Evolutionary conservation across 2,888 invertebrate species (phyloP).

Genomic region (Pterostichus niger): DNA sequence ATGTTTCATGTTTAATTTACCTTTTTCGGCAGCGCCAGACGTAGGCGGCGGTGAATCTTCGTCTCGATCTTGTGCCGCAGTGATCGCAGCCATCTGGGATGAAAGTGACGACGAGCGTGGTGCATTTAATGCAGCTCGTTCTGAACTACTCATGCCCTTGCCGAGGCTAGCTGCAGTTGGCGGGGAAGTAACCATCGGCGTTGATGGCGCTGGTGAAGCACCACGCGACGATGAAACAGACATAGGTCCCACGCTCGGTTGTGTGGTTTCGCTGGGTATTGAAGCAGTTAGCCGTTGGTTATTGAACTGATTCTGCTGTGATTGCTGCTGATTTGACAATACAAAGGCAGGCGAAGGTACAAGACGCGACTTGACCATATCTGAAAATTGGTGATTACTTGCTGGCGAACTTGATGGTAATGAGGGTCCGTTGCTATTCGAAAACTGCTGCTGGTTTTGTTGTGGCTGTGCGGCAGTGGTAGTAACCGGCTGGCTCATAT

Average conservation of each 20-base stretch:
- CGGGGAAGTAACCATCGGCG: conserved; percentile 75
- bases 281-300: conserved; percentile 77
- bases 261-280: conserved; percentile 80
- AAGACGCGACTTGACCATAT: conserved; percentile 81
- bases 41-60: conserved; percentile 82
- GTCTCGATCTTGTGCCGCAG: conserved; percentile 83
- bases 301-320: conserved; percentile 73
- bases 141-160: conserved; percentile 78
- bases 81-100: conserved; percentile 86
- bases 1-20: conserved; percentile 84
- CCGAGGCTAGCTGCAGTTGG: conserved; percentile 77
- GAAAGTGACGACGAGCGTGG: conserved; percentile 80
- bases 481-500: conserved; percentile 79
- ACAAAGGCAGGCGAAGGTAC: conserved; percentile 76
- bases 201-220: conserved; percentile 79
- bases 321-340: conserved; percentile 68
- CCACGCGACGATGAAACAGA: conserved; percentile 82
- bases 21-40: conserved; percentile 80
- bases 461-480: conserved; percentile 69
- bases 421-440: conserved; percentile 75
- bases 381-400: conserved; percentile 79
- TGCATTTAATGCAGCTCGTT: conserved; percentile 78
- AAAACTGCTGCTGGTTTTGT: conserved; percentile 76
- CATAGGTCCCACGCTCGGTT: conserved; percentile 80
- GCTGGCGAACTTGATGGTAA: conserved; percentile 78